phyloP scores from a whole-genome alignment of 2,797 vertebrate genomes.

The Apogon hyalosoma region DNA sequence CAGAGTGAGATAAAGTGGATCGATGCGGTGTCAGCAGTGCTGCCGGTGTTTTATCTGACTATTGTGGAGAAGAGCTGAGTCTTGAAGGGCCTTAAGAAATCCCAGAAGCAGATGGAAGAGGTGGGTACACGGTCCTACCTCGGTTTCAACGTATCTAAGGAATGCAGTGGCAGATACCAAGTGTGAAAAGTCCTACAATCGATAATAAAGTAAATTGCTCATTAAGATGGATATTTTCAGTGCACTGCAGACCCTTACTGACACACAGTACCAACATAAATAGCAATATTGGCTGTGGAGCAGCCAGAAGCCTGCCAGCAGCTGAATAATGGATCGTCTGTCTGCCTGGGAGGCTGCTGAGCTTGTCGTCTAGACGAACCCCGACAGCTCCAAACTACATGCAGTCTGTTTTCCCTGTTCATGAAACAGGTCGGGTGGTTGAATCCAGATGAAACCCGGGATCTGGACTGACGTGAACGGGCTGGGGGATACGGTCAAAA shows the following conservation, averaged over 20 bases:
- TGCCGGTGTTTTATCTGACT: neutral
- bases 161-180: neutral
- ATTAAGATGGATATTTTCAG: slow-evolving; percentile 16
- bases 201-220: neutral
- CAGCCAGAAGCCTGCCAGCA: slow-evolving; percentile 43
- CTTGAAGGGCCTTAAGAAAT: neutral
- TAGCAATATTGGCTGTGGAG: slow-evolving; percentile 42
- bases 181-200: neutral
- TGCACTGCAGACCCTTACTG: slow-evolving; percentile 4
- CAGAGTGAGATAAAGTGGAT: neutral
- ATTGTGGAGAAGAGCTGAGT: slow-evolving; percentile 1
- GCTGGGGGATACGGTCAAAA: too few relatives aligned
- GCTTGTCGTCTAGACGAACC: slow-evolving; percentile 47
- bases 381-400: slow-evolving; percentile 12
- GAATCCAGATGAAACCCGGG: slow-evolving; percentile 33
- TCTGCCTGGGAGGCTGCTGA: slow-evolving; percentile 58
- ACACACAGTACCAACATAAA: slow-evolving; percentile 35
- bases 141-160: neutral
- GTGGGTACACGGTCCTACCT: too few relatives aligned
- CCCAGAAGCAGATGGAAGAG: neutral
- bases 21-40: slow-evolving; percentile 8
- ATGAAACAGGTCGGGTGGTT: slow-evolving; percentile 14
- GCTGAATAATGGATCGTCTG: slow-evolving; percentile 68
- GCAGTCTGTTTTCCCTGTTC: slow-evolving; percentile 11
- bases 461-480: slow-evolving; percentile 20